Evolutionary conservation across 2,797 vertebrate species (phyloP).

Genomic region (Spea hammondii): DNA sequence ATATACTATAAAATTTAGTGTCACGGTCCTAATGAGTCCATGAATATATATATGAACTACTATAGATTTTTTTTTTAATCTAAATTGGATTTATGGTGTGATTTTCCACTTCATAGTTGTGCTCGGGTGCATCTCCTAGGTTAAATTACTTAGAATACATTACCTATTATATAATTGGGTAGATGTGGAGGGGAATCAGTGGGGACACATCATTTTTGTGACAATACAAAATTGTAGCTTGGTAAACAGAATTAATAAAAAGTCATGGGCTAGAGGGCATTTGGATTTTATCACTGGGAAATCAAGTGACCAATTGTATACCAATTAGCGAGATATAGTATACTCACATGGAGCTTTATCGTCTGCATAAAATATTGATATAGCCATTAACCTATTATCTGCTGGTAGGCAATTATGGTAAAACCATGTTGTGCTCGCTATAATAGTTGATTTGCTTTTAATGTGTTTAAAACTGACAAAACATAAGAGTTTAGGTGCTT

Average conservation of each 20-base stretch:
- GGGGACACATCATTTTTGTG: neutral
- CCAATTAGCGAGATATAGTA: conserved; percentile 33
- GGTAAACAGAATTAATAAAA: conserved; percentile 40
- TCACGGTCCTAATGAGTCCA: conserved; percentile 27
- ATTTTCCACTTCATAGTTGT: conserved; percentile 30
- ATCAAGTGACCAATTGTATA: conserved; percentile 33
- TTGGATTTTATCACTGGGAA: conserved; percentile 32
- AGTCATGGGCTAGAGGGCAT: conserved; percentile 32
- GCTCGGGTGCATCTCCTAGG: conserved; percentile 15
- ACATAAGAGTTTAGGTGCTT: too few species aligned
- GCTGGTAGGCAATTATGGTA: neutral
- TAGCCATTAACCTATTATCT: neutral
- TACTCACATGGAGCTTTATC: conserved; percentile 6
- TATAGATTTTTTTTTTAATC: neutral
- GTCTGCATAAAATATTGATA: conserved; percentile 13
- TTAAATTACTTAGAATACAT: conserved; percentile 20
- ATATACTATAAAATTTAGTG: neutral
- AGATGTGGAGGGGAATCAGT: neutral
- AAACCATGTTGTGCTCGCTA: too few species aligned
- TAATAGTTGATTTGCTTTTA: too few species aligned
- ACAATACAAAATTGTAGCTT: conserved; percentile 26
- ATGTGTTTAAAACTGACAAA: too few species aligned
- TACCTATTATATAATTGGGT: conserved; percentile 15
- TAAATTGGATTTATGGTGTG: conserved; percentile 36
- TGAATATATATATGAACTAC: conserved; percentile 42